Evolutionary conservation across 2,113 vertebrate species (phyloP).

Genomic region (Elaphurus davidianus): DNA sequence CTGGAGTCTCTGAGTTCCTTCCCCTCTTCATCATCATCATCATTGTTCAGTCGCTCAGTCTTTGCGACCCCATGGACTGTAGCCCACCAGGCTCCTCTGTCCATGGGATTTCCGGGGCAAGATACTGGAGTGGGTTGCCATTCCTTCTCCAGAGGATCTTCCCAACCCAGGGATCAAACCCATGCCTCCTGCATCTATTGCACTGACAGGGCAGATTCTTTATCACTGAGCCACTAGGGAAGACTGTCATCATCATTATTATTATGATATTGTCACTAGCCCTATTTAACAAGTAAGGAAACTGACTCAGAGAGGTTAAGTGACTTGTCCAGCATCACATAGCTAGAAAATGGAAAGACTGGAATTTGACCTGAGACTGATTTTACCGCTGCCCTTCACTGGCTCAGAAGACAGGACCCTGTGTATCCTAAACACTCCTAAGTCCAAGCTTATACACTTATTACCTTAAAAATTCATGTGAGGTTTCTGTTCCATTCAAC

Average conservation of each 20-base stretch:
- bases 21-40: not conserved
- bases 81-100: not conserved
- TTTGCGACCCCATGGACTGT: not conserved
- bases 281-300: not conserved
- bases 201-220: not conserved
- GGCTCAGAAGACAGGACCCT: not conserved
- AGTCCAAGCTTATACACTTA: not conserved
- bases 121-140: not conserved
- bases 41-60: not conserved
- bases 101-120: not conserved
- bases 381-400: not conserved
- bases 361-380: not conserved
- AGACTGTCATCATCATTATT: not conserved
- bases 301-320: not conserved
- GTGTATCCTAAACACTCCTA: rapidly evolving
- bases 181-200: not conserved
- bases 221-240: not conserved
- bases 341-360: not conserved
- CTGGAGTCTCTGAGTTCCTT: not conserved
- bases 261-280: not conserved
- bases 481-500: not conserved
- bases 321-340: not conserved
- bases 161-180: not conserved
- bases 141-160: not conserved
- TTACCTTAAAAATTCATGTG: rapidly evolving